These are phyloP conservation scores for Lerema accius DNA, from an alignment of 1,140 invertebrate species.

Conservation along the genomic window DNA sequence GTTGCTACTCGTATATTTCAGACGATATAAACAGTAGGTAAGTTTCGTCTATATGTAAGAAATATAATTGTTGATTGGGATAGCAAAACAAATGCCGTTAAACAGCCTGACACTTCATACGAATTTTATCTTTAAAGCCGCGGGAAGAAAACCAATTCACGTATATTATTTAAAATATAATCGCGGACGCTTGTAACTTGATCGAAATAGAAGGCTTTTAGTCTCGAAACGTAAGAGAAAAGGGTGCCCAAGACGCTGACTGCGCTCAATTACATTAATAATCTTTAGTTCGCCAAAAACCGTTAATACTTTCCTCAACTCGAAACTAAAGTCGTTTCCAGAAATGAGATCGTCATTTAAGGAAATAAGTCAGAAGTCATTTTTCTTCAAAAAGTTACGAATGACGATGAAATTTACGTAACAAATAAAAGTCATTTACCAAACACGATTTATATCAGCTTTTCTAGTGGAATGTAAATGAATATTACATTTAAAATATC, in stretches of 20 bases:
- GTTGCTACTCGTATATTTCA: too few species aligned
- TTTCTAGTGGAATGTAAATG: too few species aligned
- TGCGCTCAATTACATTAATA: constrained; percentile 74
- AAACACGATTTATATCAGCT: too few species aligned
- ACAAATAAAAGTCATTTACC: neutral
- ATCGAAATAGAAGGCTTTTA: constrained; percentile 64
- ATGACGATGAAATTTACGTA: neutral
- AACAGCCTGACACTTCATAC: too few species aligned
- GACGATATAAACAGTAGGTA: too few species aligned
- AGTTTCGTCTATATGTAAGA: too few species aligned
- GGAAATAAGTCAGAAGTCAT: neutral
- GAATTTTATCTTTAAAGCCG: too few species aligned
- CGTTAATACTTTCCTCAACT: constrained; percentile 44
- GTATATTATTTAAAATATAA: too few species aligned
- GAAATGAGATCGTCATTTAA: neutral
- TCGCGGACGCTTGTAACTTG: constrained; percentile 36
- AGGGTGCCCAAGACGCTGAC: constrained; percentile 73
- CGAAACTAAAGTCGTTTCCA: constrained; percentile 7
- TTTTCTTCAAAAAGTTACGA: neutral
- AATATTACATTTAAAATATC: too few species aligned
- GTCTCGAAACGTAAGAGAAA: constrained; percentile 74
- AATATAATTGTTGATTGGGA: too few species aligned
- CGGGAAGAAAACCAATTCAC: too few species aligned
- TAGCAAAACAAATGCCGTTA: too few species aligned
- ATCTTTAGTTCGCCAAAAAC: constrained; percentile 69